phyloP scores from a whole-genome alignment of 2,797 vertebrate genomes.

The Remorina albescens region DNA sequence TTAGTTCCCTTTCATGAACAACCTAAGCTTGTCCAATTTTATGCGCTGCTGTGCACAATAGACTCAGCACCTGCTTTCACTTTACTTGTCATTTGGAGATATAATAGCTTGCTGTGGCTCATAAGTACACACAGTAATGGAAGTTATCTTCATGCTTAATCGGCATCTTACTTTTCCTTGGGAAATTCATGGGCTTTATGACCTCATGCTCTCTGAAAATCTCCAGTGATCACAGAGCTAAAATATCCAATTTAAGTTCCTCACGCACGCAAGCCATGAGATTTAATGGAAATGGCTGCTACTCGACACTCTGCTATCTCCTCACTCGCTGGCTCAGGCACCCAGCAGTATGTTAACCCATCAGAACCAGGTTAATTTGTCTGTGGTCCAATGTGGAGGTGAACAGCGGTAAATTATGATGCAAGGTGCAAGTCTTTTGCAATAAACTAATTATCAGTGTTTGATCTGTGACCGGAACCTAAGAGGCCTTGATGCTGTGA shows the following conservation, averaged over 20 bases:
- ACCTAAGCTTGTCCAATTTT: slow-evolving; percentile 31
- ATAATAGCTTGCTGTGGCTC: slow-evolving; percentile 23
- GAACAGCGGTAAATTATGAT: slow-evolving; percentile 30
- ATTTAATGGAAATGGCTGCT: slow-evolving; percentile 44
- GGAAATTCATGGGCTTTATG: slow-evolving; percentile 49
- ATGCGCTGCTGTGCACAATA: slow-evolving; percentile 23
- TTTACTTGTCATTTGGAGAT: slow-evolving; percentile 41
- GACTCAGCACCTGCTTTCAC: slow-evolving; percentile 38
- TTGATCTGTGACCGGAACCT: slow-evolving; percentile 60
- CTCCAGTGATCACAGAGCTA: slow-evolving; percentile 37
- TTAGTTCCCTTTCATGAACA: slow-evolving; percentile 4
- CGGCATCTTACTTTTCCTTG: slow-evolving; percentile 40
- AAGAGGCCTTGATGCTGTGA: slow-evolving; percentile 52
- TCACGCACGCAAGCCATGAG: not conserved
- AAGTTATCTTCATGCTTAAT: slow-evolving; percentile 37
- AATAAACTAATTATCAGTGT: slow-evolving; percentile 61
- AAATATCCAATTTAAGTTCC: slow-evolving; percentile 54
- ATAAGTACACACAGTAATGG: slow-evolving; percentile 37
- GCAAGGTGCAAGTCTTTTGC: slow-evolving; percentile 46
- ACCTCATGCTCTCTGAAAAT: slow-evolving; percentile 47
- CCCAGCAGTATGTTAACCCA: slow-evolving; percentile 15
- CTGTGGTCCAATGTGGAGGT: slow-evolving; percentile 20
- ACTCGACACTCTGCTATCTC: slow-evolving; percentile 15
- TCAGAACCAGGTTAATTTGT: slow-evolving; percentile 37
- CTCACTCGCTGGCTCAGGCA: slow-evolving; percentile 22